Conservation (phyloP, 2,113 vertebrate genomes). For the Megalops atlanticus region DNA sequence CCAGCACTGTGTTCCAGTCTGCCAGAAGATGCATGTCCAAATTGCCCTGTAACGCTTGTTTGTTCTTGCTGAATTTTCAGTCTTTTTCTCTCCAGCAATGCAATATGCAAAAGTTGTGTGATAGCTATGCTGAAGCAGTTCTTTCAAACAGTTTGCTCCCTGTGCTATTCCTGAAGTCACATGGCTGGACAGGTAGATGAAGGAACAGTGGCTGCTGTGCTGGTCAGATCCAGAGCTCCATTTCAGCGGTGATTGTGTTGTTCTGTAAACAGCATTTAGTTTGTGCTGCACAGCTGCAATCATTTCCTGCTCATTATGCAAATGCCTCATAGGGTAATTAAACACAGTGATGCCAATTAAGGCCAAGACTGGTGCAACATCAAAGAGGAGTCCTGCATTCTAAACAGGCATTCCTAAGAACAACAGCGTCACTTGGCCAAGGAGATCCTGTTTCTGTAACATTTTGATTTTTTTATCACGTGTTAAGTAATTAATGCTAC, state of each 20-base stretch:
- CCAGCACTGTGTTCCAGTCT: too few species aligned
- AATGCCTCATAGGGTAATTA: constrained; percentile 64
- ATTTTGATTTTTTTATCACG: background rate
- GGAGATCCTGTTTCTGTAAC: background rate
- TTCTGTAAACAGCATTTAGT: constrained; percentile 30
- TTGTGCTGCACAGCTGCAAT: constrained; percentile 49
- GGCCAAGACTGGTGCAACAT: constrained; percentile 44
- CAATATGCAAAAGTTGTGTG: too few species aligned
- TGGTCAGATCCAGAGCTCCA: constrained; percentile 1
- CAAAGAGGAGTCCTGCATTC: constrained; percentile 54
- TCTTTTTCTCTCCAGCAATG: too few species aligned
- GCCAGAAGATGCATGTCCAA: too few species aligned
- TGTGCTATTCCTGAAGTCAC: background rate
- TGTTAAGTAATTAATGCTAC: background rate
- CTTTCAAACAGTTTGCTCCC: background rate
- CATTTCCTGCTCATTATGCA: constrained; percentile 53
- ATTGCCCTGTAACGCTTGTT: too few species aligned
- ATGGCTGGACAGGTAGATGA: background rate
- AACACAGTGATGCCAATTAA: constrained; percentile 62
- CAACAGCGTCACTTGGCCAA: constrained; percentile 12
- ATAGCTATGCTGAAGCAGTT: too few species aligned
- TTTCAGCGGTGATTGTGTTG: background rate
- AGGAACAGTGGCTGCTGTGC: constrained; percentile 2
- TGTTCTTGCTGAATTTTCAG: too few species aligned
- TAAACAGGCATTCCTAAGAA: constrained; percentile 42